Evolutionary conservation across 2,888 invertebrate genomes (phyloP), one percentile per base, ranked within the genome.

Genomic region (Gerris lacustris): DNA sequence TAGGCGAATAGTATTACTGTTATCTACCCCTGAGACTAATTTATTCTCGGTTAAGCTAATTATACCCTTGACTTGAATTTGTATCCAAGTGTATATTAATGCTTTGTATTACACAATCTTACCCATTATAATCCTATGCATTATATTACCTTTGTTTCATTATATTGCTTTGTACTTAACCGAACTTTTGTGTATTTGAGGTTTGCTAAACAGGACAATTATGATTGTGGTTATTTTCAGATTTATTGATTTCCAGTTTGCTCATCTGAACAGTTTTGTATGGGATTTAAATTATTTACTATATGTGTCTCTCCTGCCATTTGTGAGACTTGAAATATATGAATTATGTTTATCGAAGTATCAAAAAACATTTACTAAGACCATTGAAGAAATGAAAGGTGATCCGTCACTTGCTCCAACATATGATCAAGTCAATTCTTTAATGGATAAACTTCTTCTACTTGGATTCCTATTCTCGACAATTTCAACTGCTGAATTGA

Each of bases 211-310:
- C 31, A 31, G 4, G 31, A 31, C 31, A 31, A 31, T 31, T 31
- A 31, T 31, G 31, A 31, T 4, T 31, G 31, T 31, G 31, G 5
- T 2, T 11, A 55, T 55, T 55, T 55, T 55, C 55, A 55, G 55
- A 15, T 55, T 55, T 55, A 11, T 55, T 11, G 55, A 55, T 55
- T 55, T 55, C 15, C 55, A 55, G 15, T 55, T 55, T 55, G 15
- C 11, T 15, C 55, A 55, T 55, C 5, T 55, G 15, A 55, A 55
- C 55, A 55, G 55, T 55, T 55, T 55, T 55, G 55, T 55, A 2
- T 55, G 55, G 55, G 55, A 55, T 55, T 55, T 55, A 55, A 55
- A 55, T 15, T 55, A 55, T 55, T 55, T 55, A 55, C 55, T 55
- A 11, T 2, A 55, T 55, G 55, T 55, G 11, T 9, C 55, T 55